Percentiles rank a stretch among this genome's conserved stretches.
phyloP scores from a whole-genome alignment of 2,888 invertebrate species.

The Girardia tigrina region DNA sequence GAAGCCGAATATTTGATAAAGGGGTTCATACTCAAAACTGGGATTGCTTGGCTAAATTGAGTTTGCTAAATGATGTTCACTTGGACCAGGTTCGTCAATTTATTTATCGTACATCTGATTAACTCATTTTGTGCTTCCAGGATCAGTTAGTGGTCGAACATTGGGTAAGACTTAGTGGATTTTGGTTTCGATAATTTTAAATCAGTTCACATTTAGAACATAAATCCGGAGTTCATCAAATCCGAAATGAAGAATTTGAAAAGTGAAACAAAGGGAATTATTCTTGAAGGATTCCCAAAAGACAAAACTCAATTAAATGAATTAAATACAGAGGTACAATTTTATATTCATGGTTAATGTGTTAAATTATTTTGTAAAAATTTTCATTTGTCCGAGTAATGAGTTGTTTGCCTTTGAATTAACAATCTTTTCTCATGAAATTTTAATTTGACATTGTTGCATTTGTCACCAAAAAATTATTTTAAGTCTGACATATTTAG shows the following conservation, averaged over 20 bases:
- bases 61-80: not conserved
- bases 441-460: no score
- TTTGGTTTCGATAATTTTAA: not conserved
- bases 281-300: not conserved
- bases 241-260: not conserved
- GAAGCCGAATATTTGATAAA: not conserved
- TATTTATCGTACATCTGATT: not conserved
- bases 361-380: no score
- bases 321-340: not conserved
- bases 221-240: not conserved
- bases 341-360: no score
- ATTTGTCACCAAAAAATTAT: no score
- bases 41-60: constrained; percentile 5
- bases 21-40: not conserved
- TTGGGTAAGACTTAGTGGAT: not conserved
- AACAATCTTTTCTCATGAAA: no score
- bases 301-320: not conserved
- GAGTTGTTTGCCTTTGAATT: no score
- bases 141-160: constrained; percentile 5
- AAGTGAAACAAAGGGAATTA: not conserved
- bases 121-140: not conserved
- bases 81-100: not conserved
- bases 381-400: no score
- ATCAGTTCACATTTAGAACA: not conserved
- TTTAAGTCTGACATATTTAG: no score